A percentile compares a stretch with the other conserved stretches of the same genome.
phyloP scores from a whole-genome alignment of 2,888 invertebrate genomes.

The Macrophya alboannulata region DNA sequence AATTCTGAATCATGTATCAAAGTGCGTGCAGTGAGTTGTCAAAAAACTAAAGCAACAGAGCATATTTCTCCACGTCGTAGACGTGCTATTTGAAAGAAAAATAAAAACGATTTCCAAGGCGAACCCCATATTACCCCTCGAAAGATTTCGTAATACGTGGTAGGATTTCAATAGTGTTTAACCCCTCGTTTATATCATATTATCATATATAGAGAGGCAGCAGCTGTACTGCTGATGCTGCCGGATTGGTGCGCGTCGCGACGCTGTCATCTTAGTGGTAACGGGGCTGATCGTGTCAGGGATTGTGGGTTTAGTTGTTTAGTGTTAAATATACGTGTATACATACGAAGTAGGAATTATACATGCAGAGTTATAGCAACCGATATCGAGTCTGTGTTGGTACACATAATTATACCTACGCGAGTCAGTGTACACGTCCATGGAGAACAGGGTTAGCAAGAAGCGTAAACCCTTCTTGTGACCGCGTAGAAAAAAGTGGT shows the following conservation, averaged over 20 bases:
- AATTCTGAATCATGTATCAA: no score
- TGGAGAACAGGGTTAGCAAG: background rate
- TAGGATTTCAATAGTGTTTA: background rate
- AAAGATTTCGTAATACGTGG: background rate
- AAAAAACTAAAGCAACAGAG: no score
- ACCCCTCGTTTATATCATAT: background rate
- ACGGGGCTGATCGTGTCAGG: constrained; percentile 27
- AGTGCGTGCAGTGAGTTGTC: no score
- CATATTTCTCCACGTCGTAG: no score
- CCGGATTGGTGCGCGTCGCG: constrained; percentile 8
- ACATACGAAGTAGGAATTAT: background rate
- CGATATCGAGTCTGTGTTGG: background rate
- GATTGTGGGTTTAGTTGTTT: constrained; percentile 1
- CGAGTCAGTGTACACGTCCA: background rate
- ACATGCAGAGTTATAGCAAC: background rate
- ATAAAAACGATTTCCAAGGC: background rate
- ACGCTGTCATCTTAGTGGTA: constrained; percentile 27
- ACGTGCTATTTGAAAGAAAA: no score
- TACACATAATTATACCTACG: constrained; percentile 4
- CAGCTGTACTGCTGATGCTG: background rate
- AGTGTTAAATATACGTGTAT: background rate
- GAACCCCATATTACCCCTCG: background rate
- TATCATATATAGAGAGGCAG: background rate
- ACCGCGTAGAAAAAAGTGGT: constrained; percentile 59
- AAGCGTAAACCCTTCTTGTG: constrained; percentile 41